Evolutionary conservation across 2,888 invertebrate species (phyloP).

Genomic region (Norana najaformis): DNA sequence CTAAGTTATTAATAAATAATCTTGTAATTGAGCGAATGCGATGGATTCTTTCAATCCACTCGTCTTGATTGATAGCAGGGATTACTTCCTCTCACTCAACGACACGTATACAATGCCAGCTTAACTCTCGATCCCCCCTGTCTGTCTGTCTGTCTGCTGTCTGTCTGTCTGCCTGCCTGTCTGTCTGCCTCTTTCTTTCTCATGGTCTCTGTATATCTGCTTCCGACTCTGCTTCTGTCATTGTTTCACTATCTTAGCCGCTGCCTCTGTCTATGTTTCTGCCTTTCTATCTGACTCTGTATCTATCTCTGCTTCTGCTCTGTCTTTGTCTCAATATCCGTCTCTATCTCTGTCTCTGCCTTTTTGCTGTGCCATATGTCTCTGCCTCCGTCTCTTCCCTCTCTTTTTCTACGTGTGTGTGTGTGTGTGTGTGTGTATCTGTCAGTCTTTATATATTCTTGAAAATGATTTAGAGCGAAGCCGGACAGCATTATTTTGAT

Average conservation of each 20-base stretch:
- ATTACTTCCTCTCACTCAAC: neutral
- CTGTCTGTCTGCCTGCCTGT: neutral
- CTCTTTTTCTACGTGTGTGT: neutral
- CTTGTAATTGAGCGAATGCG: too few species aligned
- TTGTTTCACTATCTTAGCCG: neutral
- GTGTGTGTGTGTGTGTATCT: neutral
- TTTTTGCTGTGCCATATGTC: neutral
- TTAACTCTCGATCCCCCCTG: neutral
- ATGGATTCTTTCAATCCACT: too few species aligned
- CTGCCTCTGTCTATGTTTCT: neutral
- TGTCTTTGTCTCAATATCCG: neutral
- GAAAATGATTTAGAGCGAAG: neutral
- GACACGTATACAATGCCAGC: neutral
- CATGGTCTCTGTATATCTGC: neutral
- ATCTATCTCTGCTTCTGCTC: neutral
- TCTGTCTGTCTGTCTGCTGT: too few species aligned
- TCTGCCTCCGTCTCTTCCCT: neutral
- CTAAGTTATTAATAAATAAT: too few species aligned
- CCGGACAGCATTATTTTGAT: neutral
- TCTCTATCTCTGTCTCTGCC: neutral
- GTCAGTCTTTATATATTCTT: constrained; percentile 4
- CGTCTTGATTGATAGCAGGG: too few species aligned
- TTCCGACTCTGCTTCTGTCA: neutral
- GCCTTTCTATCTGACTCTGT: neutral
- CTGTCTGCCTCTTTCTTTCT: neutral